Percentiles rank a stretch among this genome's conserved stretches.
Conservation (phyloP, 2,797 vertebrate species). For the Enteromius paludinosus region DNA sequence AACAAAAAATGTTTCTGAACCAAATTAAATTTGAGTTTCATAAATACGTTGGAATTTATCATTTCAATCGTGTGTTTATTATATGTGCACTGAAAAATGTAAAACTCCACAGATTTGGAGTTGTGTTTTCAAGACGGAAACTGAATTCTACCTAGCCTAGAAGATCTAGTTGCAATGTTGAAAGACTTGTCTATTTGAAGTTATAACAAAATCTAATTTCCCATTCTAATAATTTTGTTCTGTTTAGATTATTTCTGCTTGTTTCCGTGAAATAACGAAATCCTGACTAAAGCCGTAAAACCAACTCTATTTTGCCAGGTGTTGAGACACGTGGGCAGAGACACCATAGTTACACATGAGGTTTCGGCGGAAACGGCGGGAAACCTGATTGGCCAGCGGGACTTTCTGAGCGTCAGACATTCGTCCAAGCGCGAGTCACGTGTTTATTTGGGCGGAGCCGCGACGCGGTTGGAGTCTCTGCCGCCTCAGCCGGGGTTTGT, state of each 20-base stretch:
- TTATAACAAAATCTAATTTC: background rate
- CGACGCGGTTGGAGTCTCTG: slow-evolving; percentile 73
- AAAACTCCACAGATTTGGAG: too few species aligned
- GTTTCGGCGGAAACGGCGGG: slow-evolving; percentile 74
- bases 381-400: slow-evolving; percentile 82
- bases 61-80: too few species aligned
- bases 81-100: too few species aligned
- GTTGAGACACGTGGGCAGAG: slow-evolving; percentile 72
- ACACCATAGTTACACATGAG: slow-evolving; percentile 82
- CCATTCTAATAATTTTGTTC: background rate
- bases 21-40: too few species aligned
- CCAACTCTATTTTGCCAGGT: slow-evolving; percentile 67
- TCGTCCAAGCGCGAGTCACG: slow-evolving; percentile 68
- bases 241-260: background rate
- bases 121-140: too few species aligned
- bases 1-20: too few species aligned
- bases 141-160: too few species aligned
- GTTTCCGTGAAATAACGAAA: background rate
- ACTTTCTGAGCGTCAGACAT: slow-evolving; percentile 83
- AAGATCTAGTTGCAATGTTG: too few species aligned
- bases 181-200: too few species aligned
- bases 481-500: slow-evolving; percentile 78
- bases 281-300: background rate
- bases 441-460: slow-evolving; percentile 78
- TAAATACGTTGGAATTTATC: too few species aligned